phyloP scores from a whole-genome alignment of 2,113 vertebrate genomes.

The Pomatorhinus ruficollis region DNA sequence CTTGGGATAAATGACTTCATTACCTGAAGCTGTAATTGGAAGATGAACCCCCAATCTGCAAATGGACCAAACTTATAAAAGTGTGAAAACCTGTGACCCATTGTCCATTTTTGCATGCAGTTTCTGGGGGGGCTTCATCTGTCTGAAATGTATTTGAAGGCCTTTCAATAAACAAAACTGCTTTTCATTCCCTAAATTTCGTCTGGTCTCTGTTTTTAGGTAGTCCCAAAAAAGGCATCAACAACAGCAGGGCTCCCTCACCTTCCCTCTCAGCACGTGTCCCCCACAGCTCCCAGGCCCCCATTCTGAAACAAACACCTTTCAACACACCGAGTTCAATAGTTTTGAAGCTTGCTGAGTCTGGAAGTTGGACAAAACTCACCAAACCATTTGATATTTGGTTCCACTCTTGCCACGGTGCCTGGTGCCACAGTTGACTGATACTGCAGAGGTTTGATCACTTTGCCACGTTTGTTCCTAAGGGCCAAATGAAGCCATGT shows the following conservation, averaged over 20 bases:
- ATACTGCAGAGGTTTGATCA: conserved; percentile 88
- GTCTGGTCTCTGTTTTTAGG: not conserved
- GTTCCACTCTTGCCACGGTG: conserved; percentile 93
- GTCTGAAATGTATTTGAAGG: fast-evolving
- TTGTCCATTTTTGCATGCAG: not conserved
- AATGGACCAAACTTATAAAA: fast-evolving
- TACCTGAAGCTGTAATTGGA: not conserved
- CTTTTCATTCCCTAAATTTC: not conserved
- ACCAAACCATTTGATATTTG: conserved; percentile 99
- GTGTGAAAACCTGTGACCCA: fast-evolving
- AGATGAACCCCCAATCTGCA: not conserved
- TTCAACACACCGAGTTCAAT: not conserved
- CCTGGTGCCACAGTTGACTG: conserved; percentile 91
- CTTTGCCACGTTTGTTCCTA: conserved; percentile 88
- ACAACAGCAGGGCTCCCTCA: not conserved
- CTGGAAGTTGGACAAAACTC: conserved; percentile 36
- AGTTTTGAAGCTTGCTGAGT: not conserved
- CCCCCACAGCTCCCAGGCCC: not conserved
- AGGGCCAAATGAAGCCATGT: not conserved
- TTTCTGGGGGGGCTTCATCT: not conserved
- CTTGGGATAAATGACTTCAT: not conserved
- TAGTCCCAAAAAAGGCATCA: not conserved
- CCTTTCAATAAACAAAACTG: not conserved
- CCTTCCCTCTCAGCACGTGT: no score
- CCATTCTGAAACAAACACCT: not conserved